phyloP scores from a whole-genome alignment of 2,797 vertebrate genomes.

The Lepidocolaptes lacrymiger region DNA sequence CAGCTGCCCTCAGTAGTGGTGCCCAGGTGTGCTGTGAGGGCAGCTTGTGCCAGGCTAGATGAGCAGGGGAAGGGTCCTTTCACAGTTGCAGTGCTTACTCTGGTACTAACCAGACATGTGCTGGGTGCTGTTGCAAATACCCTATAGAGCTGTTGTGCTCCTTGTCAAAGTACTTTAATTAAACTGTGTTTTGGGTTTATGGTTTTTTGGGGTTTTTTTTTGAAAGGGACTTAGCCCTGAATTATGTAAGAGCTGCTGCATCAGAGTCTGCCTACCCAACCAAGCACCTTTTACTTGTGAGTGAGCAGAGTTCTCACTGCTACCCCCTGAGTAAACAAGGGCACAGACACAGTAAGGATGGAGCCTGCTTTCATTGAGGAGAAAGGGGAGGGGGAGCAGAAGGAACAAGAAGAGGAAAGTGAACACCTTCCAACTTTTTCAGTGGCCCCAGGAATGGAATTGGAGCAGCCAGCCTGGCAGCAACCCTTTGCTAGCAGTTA shows the following conservation, averaged over 20 bases:
- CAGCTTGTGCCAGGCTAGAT: too few species aligned
- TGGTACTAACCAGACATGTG: background rate
- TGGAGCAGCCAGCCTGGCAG: background rate
- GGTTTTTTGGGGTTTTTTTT: background rate
- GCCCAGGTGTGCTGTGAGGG: too few species aligned
- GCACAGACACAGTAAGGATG: background rate
- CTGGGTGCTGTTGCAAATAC: background rate
- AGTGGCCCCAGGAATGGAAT: too few species aligned
- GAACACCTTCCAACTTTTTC: background rate
- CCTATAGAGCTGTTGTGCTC: background rate
- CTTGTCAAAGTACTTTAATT: background rate
- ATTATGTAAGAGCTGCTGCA: background rate
- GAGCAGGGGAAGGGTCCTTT: background rate
- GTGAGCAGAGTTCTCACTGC: background rate
- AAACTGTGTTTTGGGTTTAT: too few species aligned
- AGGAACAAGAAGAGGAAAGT: background rate
- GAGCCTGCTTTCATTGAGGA: background rate
- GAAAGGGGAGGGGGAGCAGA: background rate
- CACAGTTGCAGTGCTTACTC: background rate
- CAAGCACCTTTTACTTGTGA: background rate
- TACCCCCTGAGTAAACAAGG: background rate
- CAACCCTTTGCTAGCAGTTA: background rate
- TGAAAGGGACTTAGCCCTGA: background rate
- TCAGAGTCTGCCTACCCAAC: too few species aligned
- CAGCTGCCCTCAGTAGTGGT: accelerated